Conservation (phyloP, 2,888 invertebrate species). For the Ophion slaviceki region DNA sequence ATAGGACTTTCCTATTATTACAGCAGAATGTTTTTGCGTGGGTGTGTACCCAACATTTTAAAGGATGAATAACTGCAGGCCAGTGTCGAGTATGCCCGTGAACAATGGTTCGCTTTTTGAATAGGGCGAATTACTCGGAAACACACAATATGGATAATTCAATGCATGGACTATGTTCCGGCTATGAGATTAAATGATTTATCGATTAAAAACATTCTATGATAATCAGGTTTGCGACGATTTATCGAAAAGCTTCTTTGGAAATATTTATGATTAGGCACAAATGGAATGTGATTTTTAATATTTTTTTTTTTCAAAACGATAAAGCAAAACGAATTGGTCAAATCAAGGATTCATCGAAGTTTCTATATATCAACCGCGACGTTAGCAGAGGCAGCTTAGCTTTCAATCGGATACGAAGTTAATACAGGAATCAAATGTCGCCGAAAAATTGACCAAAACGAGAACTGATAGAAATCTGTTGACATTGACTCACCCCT, state of each 20-base stretch:
- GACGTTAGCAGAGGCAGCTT: too few species aligned
- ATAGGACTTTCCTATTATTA: slow-evolving; percentile 46
- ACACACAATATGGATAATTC: slow-evolving; percentile 55
- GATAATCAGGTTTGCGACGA: not conserved
- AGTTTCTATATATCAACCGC: too few species aligned
- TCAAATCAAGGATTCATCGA: too few species aligned
- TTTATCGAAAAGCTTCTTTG: too few species aligned
- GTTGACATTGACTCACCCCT: not conserved
- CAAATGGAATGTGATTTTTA: too few species aligned
- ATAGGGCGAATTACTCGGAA: slow-evolving; percentile 41
- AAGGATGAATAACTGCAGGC: slow-evolving; percentile 53
- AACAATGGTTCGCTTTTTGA: slow-evolving; percentile 29
- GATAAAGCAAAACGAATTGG: too few species aligned
- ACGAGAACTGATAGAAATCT: too few species aligned
- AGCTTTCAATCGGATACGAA: too few species aligned
- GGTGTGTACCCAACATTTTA: slow-evolving; percentile 48
- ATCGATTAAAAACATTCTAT: not conserved
- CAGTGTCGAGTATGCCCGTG: slow-evolving; percentile 41
- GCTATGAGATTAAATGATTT: slow-evolving; percentile 20
- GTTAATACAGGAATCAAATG: too few species aligned
- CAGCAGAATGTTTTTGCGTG: slow-evolving; percentile 51
- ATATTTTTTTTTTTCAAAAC: too few species aligned
- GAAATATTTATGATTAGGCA: too few species aligned
- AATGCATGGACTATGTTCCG: slow-evolving; percentile 37
- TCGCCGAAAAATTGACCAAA: too few species aligned